A percentile compares a stretch with the other conserved stretches of the same genome.
phyloP scores from a whole-genome alignment of 1,140 invertebrate species.

The Drosophila fuyamai region DNA sequence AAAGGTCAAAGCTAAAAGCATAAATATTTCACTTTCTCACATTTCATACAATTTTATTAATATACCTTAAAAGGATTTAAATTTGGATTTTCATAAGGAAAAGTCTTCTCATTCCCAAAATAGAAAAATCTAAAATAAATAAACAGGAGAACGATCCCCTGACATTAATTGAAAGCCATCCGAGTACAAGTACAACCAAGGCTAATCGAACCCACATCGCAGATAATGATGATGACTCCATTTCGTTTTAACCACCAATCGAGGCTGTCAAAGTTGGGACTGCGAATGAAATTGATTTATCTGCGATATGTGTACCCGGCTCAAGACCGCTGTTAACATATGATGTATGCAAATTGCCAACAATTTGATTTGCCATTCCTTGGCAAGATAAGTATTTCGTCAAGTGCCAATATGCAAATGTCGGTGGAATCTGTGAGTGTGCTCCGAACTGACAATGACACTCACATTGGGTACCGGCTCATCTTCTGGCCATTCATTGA shows the following conservation, averaged over 20 bases:
- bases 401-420: conserved; percentile 68
- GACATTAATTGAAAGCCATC: conserved; percentile 16
- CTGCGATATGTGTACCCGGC: conserved; percentile 43
- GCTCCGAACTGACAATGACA: conserved; percentile 56
- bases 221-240: conserved; percentile 26
- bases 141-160: not conserved
- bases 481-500: conserved; percentile 61
- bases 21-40: no score
- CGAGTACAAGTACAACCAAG: not conserved
- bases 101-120: not conserved
- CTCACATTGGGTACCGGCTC: conserved; percentile 51
- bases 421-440: conserved; percentile 36
- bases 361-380: conserved; percentile 76
- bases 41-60: no score
- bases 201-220: conserved; percentile 10
- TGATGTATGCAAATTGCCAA: conserved; percentile 77
- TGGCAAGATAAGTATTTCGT: conserved; percentile 52
- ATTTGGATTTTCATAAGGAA: no score
- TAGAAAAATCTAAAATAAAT: not conserved
- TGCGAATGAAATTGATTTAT: conserved; percentile 47
- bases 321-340: conserved; percentile 58
- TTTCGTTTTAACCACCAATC: conserved; percentile 34
- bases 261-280: conserved; percentile 28
- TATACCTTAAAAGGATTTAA: no score
- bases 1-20: no score